Conservation (phyloP, 2,888 invertebrate species). For the Meghimatium bilineatum region DNA sequence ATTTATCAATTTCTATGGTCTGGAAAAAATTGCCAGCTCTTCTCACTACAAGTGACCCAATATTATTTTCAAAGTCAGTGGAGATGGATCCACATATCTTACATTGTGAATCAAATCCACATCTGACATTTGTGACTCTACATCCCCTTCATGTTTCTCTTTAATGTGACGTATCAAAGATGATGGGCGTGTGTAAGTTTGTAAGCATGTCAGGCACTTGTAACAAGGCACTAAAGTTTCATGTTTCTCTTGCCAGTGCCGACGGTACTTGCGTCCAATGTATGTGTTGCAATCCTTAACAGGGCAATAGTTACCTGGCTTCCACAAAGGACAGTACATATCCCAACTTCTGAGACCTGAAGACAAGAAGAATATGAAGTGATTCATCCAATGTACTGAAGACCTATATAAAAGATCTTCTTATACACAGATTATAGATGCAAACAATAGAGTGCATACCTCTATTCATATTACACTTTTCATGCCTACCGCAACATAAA, state of each 20-base stretch:
- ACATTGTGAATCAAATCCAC: conserved; percentile 36
- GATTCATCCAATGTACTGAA: conserved; percentile 26
- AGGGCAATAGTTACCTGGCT: conserved; percentile 30
- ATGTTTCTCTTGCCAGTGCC: conserved; percentile 45
- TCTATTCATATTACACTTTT: neutral
- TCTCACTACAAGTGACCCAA: conserved; percentile 2
- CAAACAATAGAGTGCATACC: neutral
- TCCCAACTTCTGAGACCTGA: conserved; percentile 18
- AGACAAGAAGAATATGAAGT: conserved; percentile 39
- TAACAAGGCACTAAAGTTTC: conserved; percentile 19
- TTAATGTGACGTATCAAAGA: conserved; percentile 35
- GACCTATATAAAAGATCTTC: neutral
- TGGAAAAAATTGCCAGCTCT: too few relatives aligned
- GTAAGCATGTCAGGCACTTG: conserved; percentile 24
- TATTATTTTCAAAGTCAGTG: conserved; percentile 36
- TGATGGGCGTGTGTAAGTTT: conserved; percentile 24
- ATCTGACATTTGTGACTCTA: conserved; percentile 2
- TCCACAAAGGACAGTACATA: conserved; percentile 21
- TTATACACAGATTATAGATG: conserved; percentile 8
- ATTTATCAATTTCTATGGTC: too few relatives aligned
- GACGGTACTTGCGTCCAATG: conserved; percentile 39
- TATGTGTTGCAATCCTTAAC: conserved; percentile 32
- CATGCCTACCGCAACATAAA: neutral
- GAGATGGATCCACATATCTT: conserved; percentile 36
- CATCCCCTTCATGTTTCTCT: conserved; percentile 33